These are phyloP conservation scores for Zenarchopterus dispar DNA, from an alignment of 2,797 vertebrate genomes.

Conservation along the genomic window DNA sequence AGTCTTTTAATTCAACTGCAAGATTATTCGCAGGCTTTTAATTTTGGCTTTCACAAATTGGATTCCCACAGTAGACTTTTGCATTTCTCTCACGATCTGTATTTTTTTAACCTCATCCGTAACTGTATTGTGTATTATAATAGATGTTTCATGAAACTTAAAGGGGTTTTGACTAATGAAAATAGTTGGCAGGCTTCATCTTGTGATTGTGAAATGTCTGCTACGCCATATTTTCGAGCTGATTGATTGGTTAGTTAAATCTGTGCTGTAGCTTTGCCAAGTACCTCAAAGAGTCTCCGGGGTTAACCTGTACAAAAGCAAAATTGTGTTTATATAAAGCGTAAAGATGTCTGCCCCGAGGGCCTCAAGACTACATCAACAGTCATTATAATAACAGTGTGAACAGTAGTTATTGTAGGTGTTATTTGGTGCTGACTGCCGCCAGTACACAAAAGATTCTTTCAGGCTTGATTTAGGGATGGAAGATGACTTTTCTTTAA, in stretches of 20 bases:
- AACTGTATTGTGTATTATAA: too few relatives aligned
- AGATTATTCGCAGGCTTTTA: background rate
- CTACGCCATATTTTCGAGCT: constrained; percentile 50
- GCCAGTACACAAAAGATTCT: constrained; percentile 46
- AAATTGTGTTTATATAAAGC: constrained; percentile 64
- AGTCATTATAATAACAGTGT: constrained; percentile 49
- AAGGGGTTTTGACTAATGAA: constrained; percentile 51
- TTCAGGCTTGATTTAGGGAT: constrained; percentile 33
- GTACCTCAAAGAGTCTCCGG: constrained; percentile 56
- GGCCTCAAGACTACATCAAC: constrained; percentile 53
- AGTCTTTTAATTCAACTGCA: background rate
- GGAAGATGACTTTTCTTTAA: constrained; percentile 34
- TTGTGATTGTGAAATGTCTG: constrained; percentile 62
- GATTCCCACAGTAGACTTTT: too few relatives aligned
- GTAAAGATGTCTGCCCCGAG: constrained; percentile 51
- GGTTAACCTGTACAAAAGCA: constrained; percentile 71
- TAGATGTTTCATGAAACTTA: constrained; percentile 36
- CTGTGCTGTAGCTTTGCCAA: constrained; percentile 56
- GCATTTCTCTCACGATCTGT: too few relatives aligned
- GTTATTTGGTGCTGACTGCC: constrained; percentile 45
- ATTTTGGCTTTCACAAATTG: too few relatives aligned
- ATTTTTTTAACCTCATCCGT: too few relatives aligned
- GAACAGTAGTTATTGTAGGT: constrained; percentile 48
- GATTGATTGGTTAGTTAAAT: constrained; percentile 64
- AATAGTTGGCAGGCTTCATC: constrained; percentile 69